These are phyloP conservation scores for Drosophila grimshawi DNA, from an alignment of 1,140 invertebrate species.

Conservation along the genomic window DNA sequence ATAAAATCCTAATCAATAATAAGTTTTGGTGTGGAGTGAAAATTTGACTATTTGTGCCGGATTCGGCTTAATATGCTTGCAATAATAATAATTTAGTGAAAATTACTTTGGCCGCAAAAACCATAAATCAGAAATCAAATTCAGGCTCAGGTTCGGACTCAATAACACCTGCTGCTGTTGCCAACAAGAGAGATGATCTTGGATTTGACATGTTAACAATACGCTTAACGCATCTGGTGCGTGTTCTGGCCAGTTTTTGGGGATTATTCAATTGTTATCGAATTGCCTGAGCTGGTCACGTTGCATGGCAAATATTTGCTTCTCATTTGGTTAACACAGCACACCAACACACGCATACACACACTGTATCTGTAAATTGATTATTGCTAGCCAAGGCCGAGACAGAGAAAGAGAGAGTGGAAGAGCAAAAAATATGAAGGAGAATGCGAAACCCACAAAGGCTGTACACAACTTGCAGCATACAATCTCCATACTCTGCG, in stretches of 20 bases:
- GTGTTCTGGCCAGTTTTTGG: slow-evolving; percentile 40
- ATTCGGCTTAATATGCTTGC: too few relatives aligned
- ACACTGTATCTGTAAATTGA: slow-evolving; percentile 67
- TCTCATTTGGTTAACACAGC: slow-evolving; percentile 68
- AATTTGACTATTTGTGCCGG: too few relatives aligned
- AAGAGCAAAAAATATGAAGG: not conserved
- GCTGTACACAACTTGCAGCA: slow-evolving; percentile 37
- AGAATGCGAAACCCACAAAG: slow-evolving; percentile 29
- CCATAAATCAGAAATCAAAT: slow-evolving; percentile 44
- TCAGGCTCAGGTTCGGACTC: slow-evolving; percentile 9
- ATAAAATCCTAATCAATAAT: slow-evolving; percentile 51
- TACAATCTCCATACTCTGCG: slow-evolving; percentile 11
- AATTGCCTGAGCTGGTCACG: slow-evolving; percentile 34
- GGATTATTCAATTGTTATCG: slow-evolving; percentile 53
- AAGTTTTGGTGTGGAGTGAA: slow-evolving; percentile 10
- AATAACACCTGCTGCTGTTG: slow-evolving; percentile 11
- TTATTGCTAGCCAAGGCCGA: slow-evolving; percentile 59
- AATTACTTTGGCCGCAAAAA: slow-evolving; percentile 49
- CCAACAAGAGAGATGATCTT: not conserved
- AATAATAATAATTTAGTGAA: slow-evolving; percentile 71
- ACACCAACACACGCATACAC: slow-evolving; percentile 40
- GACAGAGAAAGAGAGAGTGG: not conserved
- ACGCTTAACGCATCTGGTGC: slow-evolving; percentile 9
- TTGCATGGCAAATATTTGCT: slow-evolving; percentile 75
- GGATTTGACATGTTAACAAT: slow-evolving; percentile 57